Base-by-base conservation (phyloP, 2,797 vertebrate species). In the Gymnoscopelus microlampas region DNA sequence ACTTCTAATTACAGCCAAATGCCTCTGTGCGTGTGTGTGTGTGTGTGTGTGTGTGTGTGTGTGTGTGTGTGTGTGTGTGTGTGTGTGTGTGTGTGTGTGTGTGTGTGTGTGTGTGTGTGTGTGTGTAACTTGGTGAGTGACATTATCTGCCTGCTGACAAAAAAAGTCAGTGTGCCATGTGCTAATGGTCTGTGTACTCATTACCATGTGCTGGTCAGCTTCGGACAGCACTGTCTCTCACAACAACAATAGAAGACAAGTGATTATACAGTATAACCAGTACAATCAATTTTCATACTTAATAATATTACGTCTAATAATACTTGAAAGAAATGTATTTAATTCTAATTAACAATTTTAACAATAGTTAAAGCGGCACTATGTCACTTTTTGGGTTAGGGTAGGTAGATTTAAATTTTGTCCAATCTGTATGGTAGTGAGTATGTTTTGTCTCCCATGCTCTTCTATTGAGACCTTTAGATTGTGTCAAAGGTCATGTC, bases 1-100 rank as follows among this genome's bases (percentile, higher is more conserved):
- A 73, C 78, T 74, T 84, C 83, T 88, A 89, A 87, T 89, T 84
- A 91, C 62, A 74, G 12, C 61, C 64, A 70, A 59, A 49, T 68
- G 55, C 73, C 23, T 76, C 14, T 75, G 44, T 58, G 58, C 72
- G 68, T 64, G 70, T 69, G 53, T 58, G 51, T 26, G 61, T 32
- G 48, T 54, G 32, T 62, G 71, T 53, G 55, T 15, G 56, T 12
- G 59, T 12, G 71, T 12, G 60, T 26, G 63, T 5, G 68, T 50
- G 56, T 10, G 71, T 14, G 63, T 23, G 63, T 5, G 68, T 32
- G 51, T 68, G 55, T 75, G 32, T 76, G 15, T 74, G 39, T 58
- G 58, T 72, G 66, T 65, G 70, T 67, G 51, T 67, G 63, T 53
- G 70, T 49, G 63, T 48, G 63, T 44, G n/a, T 44, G 13, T 58